phyloP scores from a whole-genome alignment of 2,888 invertebrate genomes.

The Gibbula magus region DNA sequence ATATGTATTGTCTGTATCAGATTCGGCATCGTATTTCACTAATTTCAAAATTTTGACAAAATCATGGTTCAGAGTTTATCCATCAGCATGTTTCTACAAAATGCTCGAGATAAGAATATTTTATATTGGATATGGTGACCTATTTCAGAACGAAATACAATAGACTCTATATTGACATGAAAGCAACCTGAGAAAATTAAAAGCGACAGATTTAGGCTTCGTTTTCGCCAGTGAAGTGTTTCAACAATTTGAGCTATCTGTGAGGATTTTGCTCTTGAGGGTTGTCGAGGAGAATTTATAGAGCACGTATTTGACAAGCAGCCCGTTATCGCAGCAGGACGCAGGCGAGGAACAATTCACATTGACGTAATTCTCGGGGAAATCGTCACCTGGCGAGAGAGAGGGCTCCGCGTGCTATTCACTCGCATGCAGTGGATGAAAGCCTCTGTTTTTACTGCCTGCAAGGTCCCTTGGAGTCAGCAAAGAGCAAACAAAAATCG shows the following conservation, averaged over 20 bases:
- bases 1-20: too few species aligned
- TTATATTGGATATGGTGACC: too few species aligned
- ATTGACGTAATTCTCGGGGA: conserved; percentile 21
- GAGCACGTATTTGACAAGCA: conserved; percentile 21
- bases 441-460: conserved; percentile 32
- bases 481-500: conserved; percentile 33
- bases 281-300: conserved; percentile 11
- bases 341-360: not conserved
- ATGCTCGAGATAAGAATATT: too few species aligned
- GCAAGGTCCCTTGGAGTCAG: conserved; percentile 30
- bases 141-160: not conserved
- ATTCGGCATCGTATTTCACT: too few species aligned
- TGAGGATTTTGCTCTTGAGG: conserved; percentile 13
- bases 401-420: conserved; percentile 19
- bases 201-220: conserved; percentile 21
- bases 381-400: conserved; percentile 35
- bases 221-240: conserved; percentile 12
- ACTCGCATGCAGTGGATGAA: conserved; percentile 21
- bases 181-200: conserved; percentile 6
- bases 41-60: too few species aligned
- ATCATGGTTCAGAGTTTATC: too few species aligned
- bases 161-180: not conserved
- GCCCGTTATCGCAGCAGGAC: conserved; percentile 10
- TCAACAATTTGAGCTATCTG: not conserved
- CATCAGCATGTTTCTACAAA: too few species aligned